Percentiles rank a stretch among this genome's conserved stretches.
phyloP scores from a whole-genome alignment of 2,113 vertebrate species.

The Pollachius pollachius region DNA sequence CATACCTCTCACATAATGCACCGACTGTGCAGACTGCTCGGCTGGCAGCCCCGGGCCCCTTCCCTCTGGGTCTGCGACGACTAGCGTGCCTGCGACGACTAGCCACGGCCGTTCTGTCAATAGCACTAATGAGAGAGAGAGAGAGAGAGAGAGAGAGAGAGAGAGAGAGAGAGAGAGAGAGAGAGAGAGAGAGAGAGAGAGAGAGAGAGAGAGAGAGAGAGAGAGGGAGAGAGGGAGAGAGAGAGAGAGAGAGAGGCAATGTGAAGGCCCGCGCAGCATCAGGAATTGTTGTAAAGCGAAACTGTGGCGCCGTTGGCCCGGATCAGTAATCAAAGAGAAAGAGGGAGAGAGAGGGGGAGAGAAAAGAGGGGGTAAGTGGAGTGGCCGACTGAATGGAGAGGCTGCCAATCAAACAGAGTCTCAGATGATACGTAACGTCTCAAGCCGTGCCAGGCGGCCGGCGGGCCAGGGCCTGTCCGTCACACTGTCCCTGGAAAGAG shows the following conservation, averaged over 20 bases:
- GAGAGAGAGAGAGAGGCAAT: constrained; percentile 28
- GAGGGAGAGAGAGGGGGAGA: constrained; percentile 27
- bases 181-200: constrained; percentile 7
- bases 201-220: constrained; percentile 43
- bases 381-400: constrained; percentile 47
- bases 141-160: constrained; percentile 10
- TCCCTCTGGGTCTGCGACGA: constrained; percentile 35
- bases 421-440: constrained; percentile 61
- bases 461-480: constrained; percentile 50
- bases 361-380: constrained; percentile 51
- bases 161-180: constrained; percentile 45
- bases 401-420: constrained; percentile 57
- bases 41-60: constrained; percentile 40
- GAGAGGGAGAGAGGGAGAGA: constrained; percentile 28
- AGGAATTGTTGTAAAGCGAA: constrained; percentile 64
- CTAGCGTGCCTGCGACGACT: constrained; percentile 37
- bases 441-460: constrained; percentile 53
- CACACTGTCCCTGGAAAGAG: constrained; percentile 35
- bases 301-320: constrained; percentile 61
- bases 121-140: constrained; percentile 69
- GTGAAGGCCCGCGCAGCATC: constrained; percentile 48
- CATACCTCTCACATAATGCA: constrained; percentile 62
- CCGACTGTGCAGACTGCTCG: constrained; percentile 65
- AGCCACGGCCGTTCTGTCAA: constrained; percentile 62
- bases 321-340: constrained; percentile 67